Evolutionary conservation across 2,888 invertebrate genomes (phyloP), one percentile per base, ranked within the genome.

Genomic region (Rapana venosa): DNA sequence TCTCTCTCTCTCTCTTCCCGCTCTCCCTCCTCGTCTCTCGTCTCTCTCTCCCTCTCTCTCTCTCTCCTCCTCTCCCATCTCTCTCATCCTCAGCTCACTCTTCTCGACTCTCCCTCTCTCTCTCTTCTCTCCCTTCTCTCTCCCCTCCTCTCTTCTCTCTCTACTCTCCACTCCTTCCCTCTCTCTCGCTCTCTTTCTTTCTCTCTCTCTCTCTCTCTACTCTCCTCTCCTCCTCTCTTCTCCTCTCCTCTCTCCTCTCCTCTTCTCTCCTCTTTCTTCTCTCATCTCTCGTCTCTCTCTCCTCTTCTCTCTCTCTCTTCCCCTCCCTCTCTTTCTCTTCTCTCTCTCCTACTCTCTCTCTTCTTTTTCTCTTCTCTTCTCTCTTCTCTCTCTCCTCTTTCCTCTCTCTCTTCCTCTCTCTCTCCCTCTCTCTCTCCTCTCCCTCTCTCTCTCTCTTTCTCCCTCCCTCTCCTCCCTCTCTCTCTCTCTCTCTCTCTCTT

Each of bases 21-120:
- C 81, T 83, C 81, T 83, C 66, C 35, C 74, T 47, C 35, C 47
- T n/a, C 30, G 32, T 30, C 15, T 22, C 70, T 26, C n/a, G n/a
- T n/a, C n/a, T n/a, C n/a, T 74, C 74, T 74, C 81, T 83, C 47
- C 36, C 36, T 83, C 81, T 74, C 74, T 74, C 17, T 74, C 74
- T 74, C 17, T 74, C 17, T 74, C 17, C 26, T 26, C 26, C 17
- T 74, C 74, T 74, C 74, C 26, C 74, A n/a, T n/a, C 26, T 26
- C 70, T 74, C 74, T n/a, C n/a, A n/a, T n/a, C n/a, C n/a, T n/a
- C n/a, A n/a, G n/a, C n/a, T 74, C 74, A 2, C n/a, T 74, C 74
- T 74, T 70, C 70, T 70, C 70, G 70, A 70, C 22, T 22, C 70
- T 70, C 70, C 26, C 70, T 70, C 15, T 20, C 70, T n/a, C 8